phyloP scores from a whole-genome alignment of 1,140 invertebrate genomes.

The Bombus waltoni region DNA sequence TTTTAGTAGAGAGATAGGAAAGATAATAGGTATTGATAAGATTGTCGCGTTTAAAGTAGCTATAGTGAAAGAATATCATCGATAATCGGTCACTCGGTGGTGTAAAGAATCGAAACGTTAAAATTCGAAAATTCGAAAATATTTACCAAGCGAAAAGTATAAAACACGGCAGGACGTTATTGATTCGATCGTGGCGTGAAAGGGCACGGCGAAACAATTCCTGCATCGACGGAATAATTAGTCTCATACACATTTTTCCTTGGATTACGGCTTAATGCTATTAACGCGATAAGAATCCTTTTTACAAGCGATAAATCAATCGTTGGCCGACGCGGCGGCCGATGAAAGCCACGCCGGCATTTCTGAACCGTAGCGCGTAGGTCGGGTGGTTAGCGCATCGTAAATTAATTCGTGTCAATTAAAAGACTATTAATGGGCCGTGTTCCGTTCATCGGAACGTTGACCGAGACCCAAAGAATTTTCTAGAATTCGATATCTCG shows the following conservation, averaged over 20 bases:
- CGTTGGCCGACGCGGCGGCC: neutral
- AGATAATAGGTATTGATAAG: no score
- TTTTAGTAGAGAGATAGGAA: no score
- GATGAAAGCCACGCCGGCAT: constrained; percentile 12
- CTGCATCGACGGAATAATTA: constrained; percentile 27
- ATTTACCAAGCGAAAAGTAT: neutral
- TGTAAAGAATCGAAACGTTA: no score
- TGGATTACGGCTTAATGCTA: constrained; percentile 12
- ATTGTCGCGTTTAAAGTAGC: no score
- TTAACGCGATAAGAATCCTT: constrained; percentile 43
- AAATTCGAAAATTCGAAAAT: no score
- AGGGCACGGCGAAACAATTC: neutral
- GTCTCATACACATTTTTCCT: constrained; percentile 11
- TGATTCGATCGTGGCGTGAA: neutral
- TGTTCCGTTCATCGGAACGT: constrained; percentile 13
- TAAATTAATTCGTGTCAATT: constrained; percentile 54
- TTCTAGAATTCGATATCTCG: neutral
- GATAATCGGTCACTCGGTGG: no score
- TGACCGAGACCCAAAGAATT: constrained; percentile 12
- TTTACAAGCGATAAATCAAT: constrained; percentile 54
- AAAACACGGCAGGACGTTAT: neutral
- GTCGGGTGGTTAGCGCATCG: constrained; percentile 39
- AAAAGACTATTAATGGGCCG: constrained; percentile 21
- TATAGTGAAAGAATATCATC: no score
- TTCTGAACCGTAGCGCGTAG: constrained; percentile 10